Evolutionary conservation across 2,888 invertebrate genomes (phyloP).

Genomic region (Germaria angustata): DNA sequence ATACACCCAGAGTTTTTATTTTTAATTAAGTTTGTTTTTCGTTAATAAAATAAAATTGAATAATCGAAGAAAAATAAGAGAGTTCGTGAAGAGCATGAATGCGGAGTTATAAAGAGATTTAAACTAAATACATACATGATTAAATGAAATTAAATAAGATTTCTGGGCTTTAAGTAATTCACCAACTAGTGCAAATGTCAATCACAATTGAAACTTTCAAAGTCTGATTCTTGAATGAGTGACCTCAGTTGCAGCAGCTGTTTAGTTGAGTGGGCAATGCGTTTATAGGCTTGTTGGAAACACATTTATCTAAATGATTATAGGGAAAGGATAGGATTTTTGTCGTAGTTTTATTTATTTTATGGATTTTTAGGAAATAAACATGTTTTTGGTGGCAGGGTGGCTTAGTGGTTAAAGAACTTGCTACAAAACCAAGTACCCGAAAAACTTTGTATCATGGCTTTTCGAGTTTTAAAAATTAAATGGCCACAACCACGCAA

Average conservation of each 20-base stretch:
- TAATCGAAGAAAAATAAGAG: slow-evolving; percentile 4
- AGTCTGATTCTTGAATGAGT: background rate
- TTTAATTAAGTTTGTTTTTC: slow-evolving; percentile 21
- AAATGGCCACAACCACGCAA: no score
- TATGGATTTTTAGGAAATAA: no score
- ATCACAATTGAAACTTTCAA: background rate
- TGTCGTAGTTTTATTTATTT: no score
- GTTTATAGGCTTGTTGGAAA: no score
- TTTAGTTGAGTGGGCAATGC: background rate
- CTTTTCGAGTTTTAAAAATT: no score
- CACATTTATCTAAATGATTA: no score
- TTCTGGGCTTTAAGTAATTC: background rate
- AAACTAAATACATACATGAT: slow-evolving; percentile 20
- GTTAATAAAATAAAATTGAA: background rate
- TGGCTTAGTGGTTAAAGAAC: no score
- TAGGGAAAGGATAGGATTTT: no score
- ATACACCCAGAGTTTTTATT: background rate
- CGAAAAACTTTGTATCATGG: no score
- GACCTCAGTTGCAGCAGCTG: background rate
- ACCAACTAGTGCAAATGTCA: background rate
- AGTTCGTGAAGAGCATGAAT: background rate
- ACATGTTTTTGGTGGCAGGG: no score
- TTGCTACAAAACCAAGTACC: no score
- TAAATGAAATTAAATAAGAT: slow-evolving; percentile 6
- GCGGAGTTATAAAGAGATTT: background rate